Conservation (phyloP, 2,888 invertebrate species). For the Timema podura region DNA sequence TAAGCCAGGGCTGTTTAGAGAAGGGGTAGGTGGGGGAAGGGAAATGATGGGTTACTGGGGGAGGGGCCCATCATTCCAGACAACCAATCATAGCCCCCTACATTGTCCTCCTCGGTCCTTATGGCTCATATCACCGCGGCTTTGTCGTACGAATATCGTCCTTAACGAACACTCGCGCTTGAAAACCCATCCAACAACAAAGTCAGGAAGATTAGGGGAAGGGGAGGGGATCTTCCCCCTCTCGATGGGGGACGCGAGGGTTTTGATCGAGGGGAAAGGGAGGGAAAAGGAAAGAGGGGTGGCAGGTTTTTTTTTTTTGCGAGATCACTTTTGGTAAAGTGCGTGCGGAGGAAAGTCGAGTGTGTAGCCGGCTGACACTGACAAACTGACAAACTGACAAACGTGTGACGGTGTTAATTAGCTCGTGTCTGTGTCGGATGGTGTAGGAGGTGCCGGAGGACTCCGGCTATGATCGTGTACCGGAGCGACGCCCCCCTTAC, state of each 20-base stretch:
- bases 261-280: too few relatives aligned
- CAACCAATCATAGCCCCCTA: slow-evolving; percentile 26
- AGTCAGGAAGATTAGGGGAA: too few relatives aligned
- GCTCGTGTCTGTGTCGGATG: neutral
- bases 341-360: neutral
- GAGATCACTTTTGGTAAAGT: neutral
- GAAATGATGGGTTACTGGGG: slow-evolving; percentile 19
- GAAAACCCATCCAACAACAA: too few relatives aligned
- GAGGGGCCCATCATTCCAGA: slow-evolving; percentile 1
- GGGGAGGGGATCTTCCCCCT: too few relatives aligned
- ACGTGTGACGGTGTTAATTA: neutral
- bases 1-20: slow-evolving; percentile 24
- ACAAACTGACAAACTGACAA: neutral
- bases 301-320: too few relatives aligned
- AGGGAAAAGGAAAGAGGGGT: too few relatives aligned
- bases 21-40: slow-evolving; percentile 28
- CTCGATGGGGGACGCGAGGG: too few relatives aligned
- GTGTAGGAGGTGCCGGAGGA: neutral
- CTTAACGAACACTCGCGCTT: too few relatives aligned
- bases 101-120: slow-evolving; percentile 5
- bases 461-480: slow-evolving; percentile 40
- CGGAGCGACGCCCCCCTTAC: slow-evolving; percentile 40
- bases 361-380: neutral
- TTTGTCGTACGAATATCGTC: neutral
- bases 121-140: neutral